A percentile compares a stretch with the other conserved stretches of the same genome.
phyloP scores from a whole-genome alignment of 2,113 vertebrate genomes.

The Sander lucioperca region DNA sequence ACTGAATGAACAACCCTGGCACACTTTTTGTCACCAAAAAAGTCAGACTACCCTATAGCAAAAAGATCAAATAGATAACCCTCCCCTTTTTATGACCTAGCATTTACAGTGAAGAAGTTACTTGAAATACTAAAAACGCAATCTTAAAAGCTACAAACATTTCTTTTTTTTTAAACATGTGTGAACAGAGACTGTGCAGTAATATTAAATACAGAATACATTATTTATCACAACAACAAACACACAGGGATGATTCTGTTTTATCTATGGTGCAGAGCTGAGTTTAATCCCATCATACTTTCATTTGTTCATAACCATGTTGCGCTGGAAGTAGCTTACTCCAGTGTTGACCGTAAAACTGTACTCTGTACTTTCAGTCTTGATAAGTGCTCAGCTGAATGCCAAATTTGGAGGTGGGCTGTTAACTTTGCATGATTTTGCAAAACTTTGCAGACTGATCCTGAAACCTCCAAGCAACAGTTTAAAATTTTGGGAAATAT shows the following conservation, averaged over 20 bases:
- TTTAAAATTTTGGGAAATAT: neutral
- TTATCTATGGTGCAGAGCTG: neutral
- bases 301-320: slow-evolving; percentile 18
- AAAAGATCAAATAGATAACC: no score
- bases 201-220: neutral
- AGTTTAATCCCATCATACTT: slow-evolving; percentile 6
- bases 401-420: neutral
- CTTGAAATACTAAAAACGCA: neutral
- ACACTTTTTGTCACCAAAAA: no score
- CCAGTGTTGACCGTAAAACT: slow-evolving; percentile 6
- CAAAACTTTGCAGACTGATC: neutral
- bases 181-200: neutral
- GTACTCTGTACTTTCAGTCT: slow-evolving; percentile 6
- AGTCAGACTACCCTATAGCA: no score
- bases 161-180: neutral
- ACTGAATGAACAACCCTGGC: no score
- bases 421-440: slow-evolving; percentile 13
- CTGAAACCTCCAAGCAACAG: neutral
- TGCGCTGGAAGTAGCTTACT: slow-evolving; percentile 11
- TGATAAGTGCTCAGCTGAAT: slow-evolving; percentile 20
- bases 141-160: neutral
- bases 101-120: neutral
- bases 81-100: no score
- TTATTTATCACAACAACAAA: neutral
- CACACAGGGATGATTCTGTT: neutral